Percentiles rank a stretch among this genome's conserved stretches.
Evolutionary conservation across 2,888 invertebrate species (phyloP).

Genomic region (Lysandra coridon): DNA sequence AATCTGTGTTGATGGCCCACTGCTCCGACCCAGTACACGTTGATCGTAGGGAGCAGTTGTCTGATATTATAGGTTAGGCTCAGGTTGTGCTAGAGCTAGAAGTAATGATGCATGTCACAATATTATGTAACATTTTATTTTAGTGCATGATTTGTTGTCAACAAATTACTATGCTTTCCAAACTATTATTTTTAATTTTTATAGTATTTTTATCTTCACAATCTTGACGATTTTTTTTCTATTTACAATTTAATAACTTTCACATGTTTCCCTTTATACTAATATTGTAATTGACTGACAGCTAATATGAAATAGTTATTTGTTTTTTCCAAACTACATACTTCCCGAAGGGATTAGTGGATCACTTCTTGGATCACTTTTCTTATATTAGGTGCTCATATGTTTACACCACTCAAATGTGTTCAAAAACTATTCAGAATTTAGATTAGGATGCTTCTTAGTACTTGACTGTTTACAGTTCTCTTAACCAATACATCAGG

Average conservation of each 20-base stretch:
- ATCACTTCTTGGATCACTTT: background rate
- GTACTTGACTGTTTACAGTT: conserved; percentile 29
- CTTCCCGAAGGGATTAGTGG: conserved; percentile 7
- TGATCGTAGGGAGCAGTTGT: conserved; percentile 54
- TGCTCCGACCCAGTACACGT: conserved; percentile 58
- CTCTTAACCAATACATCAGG: conserved; percentile 24
- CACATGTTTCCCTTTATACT: conserved; percentile 32
- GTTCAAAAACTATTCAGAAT: conserved; percentile 31
- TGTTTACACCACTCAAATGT: conserved; percentile 31
- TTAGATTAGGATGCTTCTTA: conserved; percentile 27
- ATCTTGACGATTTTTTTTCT: conserved; percentile 27
- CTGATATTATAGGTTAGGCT: conserved; percentile 55
- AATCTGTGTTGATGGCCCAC: conserved; percentile 68
- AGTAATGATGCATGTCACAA: background rate
- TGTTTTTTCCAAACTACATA: conserved; percentile 40
- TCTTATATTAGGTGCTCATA: conserved; percentile 33
- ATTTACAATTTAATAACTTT: conserved; percentile 18
- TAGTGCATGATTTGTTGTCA: conserved; percentile 23
- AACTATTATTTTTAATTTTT: conserved; percentile 26
- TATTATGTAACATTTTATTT: conserved; percentile 16
- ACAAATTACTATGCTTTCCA: conserved; percentile 25
- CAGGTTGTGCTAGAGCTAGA: background rate
- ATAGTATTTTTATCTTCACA: conserved; percentile 24
- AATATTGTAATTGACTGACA: conserved; percentile 36
- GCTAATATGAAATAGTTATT: conserved; percentile 21